These are phyloP conservation scores for Thereuonema tuberculata DNA, from an alignment of 1,140 invertebrate species.

Conservation along the genomic window DNA sequence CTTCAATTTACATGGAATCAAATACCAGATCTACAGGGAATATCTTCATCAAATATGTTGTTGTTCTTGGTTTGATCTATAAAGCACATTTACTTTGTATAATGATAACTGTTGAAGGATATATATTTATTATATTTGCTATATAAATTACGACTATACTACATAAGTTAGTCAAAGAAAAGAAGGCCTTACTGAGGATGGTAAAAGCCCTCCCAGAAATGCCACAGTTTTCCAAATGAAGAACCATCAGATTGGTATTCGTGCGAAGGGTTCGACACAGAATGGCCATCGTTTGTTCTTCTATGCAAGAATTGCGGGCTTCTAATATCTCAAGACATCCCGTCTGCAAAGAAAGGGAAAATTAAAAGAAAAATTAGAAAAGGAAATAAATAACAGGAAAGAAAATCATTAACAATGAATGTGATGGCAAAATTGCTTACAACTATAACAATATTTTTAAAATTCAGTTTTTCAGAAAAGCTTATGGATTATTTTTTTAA, in stretches of 20 bases:
- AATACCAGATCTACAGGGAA: too few species aligned
- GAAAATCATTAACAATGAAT: too few species aligned
- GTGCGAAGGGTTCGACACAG: conserved; percentile 50
- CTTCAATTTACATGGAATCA: too few species aligned
- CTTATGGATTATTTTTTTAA: too few species aligned
- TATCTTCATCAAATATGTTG: too few species aligned
- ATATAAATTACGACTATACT: too few species aligned
- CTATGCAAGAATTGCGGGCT: conserved; percentile 46
- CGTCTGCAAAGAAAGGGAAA: conserved; percentile 41
- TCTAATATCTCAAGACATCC: conserved; percentile 53
- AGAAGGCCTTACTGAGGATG: not conserved
- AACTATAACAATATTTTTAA: not conserved
- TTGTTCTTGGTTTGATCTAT: too few species aligned
- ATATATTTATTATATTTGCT: too few species aligned
- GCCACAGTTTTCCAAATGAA: conserved; percentile 59
- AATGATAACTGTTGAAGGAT: too few species aligned
- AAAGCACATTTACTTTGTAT: too few species aligned
- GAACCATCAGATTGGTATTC: conserved; percentile 47
- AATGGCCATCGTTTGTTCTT: conserved; percentile 51
- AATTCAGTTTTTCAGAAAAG: not conserved
- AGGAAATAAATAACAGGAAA: not conserved
- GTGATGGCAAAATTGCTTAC: too few species aligned
- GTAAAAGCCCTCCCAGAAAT: conserved; percentile 46
- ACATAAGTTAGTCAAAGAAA: too few species aligned
- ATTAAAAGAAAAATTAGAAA: not conserved